phyloP scores from a whole-genome alignment of 2,888 invertebrate genomes.

The Nephrotoma guestfalica region DNA sequence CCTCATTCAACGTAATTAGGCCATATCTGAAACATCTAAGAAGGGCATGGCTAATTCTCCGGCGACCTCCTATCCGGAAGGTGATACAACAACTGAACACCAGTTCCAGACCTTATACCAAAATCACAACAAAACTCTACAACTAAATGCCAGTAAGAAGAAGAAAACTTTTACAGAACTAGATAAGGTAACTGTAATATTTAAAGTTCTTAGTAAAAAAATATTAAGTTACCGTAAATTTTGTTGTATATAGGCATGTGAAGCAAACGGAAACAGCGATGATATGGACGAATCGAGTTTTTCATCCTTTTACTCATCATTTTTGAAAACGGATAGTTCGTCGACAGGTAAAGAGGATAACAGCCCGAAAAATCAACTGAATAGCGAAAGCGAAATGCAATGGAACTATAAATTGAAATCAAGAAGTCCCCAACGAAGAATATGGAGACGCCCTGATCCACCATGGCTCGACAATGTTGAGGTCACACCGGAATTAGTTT shows the following conservation, averaged over 20 bases:
- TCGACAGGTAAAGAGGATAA: background rate
- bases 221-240: background rate
- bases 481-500: conserved; percentile 42
- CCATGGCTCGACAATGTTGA: conserved; percentile 45
- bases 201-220: background rate
- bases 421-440: background rate
- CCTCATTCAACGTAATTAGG: conserved; percentile 4
- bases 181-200: background rate
- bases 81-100: background rate
- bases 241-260: conserved; percentile 17
- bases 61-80: background rate
- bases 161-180: background rate
- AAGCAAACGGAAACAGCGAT: conserved; percentile 29
- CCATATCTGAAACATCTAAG: conserved; percentile 7
- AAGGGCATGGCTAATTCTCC: conserved; percentile 1
- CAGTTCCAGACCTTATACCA: background rate
- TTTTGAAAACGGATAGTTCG: conserved; percentile 46
- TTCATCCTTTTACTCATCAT: conserved; percentile 56
- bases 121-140: background rate
- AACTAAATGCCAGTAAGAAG: background rate
- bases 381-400: conserved; percentile 8
- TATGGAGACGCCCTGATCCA: conserved; percentile 29
- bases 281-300: conserved; percentile 44
- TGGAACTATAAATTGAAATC: conserved; percentile 5
- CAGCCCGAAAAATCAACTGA: background rate